Conservation (phyloP, 2,113 vertebrate species). For the Solea solea region DNA sequence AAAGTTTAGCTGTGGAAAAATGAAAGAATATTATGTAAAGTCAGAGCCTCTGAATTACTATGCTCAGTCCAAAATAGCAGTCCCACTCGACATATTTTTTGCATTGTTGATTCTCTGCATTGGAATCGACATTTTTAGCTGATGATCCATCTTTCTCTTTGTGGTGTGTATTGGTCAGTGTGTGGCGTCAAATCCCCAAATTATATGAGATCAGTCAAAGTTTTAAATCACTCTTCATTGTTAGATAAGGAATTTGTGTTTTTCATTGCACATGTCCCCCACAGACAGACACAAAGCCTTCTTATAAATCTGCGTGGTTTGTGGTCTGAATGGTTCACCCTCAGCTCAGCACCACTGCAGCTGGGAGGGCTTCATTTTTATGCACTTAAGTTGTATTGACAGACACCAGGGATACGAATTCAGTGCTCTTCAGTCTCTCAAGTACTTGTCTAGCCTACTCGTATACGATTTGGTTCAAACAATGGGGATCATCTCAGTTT, state of each 20-base stretch:
- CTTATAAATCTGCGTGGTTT: neutral
- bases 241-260: conserved; percentile 50
- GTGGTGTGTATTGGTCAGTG: neutral
- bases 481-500: neutral
- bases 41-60: conserved; percentile 61
- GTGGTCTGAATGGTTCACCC: conserved; percentile 4
- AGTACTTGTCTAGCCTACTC: conserved; percentile 18
- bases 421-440: conserved; percentile 29
- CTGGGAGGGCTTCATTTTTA: conserved; percentile 13
- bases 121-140: conserved; percentile 40
- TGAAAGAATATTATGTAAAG: conserved; percentile 58
- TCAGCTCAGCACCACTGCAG: conserved; percentile 15
- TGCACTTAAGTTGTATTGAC: conserved; percentile 24
- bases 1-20: conserved; percentile 48
- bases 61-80: conserved; percentile 30
- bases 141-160: conserved; percentile 26
- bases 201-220: conserved; percentile 21
- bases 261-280: conserved; percentile 9
- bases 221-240: conserved; percentile 11
- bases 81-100: conserved; percentile 51
- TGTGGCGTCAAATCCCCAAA: conserved; percentile 20
- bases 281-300: neutral
- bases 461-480: conserved; percentile 15
- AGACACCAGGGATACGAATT: conserved; percentile 23
- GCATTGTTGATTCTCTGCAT: conserved; percentile 27